phyloP scores from a whole-genome alignment of 1,140 invertebrate species.

The Papilio dardanus region DNA sequence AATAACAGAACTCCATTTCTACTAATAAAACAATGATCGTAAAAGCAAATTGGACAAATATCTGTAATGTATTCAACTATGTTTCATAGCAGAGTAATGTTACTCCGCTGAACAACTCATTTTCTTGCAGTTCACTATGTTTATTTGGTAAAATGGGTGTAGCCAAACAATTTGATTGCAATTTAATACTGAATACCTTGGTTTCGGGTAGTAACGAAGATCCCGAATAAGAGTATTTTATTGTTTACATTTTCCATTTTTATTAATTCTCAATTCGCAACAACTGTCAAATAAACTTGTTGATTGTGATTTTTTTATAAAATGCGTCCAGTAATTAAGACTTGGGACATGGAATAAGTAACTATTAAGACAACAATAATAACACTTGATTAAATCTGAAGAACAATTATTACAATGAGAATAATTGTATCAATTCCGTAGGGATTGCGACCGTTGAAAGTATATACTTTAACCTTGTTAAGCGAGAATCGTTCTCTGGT shows the following conservation, averaged over 20 bases:
- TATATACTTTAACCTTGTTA: too few species aligned
- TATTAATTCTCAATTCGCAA: too few species aligned
- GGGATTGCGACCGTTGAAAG: background rate
- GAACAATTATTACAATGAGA: background rate
- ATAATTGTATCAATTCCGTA: background rate
- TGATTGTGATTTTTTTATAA: too few species aligned
- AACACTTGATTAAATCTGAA: too few species aligned
- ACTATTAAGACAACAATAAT: too few species aligned
- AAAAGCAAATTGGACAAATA: slow-evolving; percentile 34
- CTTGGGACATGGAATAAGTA: too few species aligned
- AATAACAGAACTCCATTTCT: slow-evolving; percentile 17
- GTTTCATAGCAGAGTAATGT: background rate
- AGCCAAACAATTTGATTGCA: background rate
- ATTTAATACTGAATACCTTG: background rate
- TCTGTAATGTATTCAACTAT: slow-evolving; percentile 27
- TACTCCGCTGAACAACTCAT: slow-evolving; percentile 22
- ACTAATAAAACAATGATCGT: slow-evolving; percentile 33
- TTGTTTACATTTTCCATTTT: too few species aligned
- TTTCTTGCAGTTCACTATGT: slow-evolving; percentile 1
- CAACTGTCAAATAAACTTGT: background rate
- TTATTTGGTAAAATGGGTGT: slow-evolving; percentile 22
- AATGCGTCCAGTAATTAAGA: too few species aligned
- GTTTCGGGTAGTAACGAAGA: background rate
- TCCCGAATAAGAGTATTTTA: background rate
- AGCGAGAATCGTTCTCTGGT: too few species aligned